Base-by-base conservation (phyloP, 64 coral and sea anemone genomes). In the Astreopora myriophthalma region DNA sequence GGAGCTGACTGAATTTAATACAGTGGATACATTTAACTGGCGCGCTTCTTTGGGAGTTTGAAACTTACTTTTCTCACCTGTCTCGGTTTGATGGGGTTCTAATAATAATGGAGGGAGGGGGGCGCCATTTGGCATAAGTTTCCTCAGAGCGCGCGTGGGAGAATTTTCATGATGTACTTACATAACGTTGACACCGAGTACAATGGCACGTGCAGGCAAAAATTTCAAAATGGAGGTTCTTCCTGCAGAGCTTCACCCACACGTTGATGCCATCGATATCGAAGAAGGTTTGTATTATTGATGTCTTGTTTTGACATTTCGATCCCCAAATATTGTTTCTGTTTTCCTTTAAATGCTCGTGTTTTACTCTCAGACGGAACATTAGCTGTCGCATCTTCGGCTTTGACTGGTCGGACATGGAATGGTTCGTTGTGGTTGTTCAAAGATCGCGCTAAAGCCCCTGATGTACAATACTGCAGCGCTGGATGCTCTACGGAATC, bases 351-450 rank as follows among this genome's bases (percentile, higher is more conserved):
- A 85, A 33, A 49, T 40, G 33, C 71, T 39, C 23, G 6, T 28
- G 36, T 25, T 63, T 66, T 82, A 0, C 23, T 39, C 46, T 17
- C 60, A 98, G 96, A 95, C 65, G 96, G 96, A 22, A 98, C 86
- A 39, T 67, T 98, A 34, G 96, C 87, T 10, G 69, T 98, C 26
- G 96, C 90, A 26, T 98, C 96, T 0, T 98, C 93, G 22, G 89
- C 87, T 1, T 31, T 98, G 46, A 95, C 90, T 24, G 96, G 89
- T 40, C 90, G 96, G 75, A 87, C 79, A 16, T 98, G 96, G 96
- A 92, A 92, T 86, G 96, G 96, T 24, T 95, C 90, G 12, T 63
- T 98, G 65, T 98, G 96, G 96, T 38, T 93, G 11, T 98, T 98
- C 73, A 98, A 95, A 91, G 94, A 95, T 71, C 90, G 90, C 74